Base-by-base conservation (phyloP, 2,888 invertebrate genomes). In the Pycnomerus fuliginosus region DNA sequence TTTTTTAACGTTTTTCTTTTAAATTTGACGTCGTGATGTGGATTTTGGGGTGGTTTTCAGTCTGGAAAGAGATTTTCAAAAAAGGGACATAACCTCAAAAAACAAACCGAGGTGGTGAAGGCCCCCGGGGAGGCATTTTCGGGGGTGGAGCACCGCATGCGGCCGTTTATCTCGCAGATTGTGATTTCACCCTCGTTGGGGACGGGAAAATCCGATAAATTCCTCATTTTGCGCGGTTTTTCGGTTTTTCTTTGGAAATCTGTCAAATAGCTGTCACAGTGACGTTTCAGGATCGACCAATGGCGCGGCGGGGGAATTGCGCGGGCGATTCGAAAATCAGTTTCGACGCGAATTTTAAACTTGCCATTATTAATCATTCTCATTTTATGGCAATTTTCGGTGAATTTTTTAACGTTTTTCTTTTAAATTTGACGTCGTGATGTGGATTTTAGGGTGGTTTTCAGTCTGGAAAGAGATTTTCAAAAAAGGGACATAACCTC, bases 371-470 rank as follows among this genome's bases (percentile, higher is more conserved):
- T n/a, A n/a, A n/a, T n/a, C n/a, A n/a, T n/a, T n/a, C n/a, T n/a
- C n/a, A n/a, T n/a, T n/a, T n/a, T n/a, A n/a, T n/a, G n/a, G n/a
- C n/a, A n/a, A n/a, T n/a, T n/a, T n/a, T n/a, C n/a, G n/a, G n/a
- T n/a, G n/a, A n/a, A n/a, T n/a, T n/a, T n/a, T n/a, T n/a, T n/a
- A n/a, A n/a, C n/a, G n/a, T n/a, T n/a, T n/a, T n/a, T n/a, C n/a
- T n/a, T n/a, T n/a, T n/a, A n/a, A n/a, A n/a, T n/a, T n/a, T n/a
- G n/a, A n/a, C n/a, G n/a, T n/a, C 11, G 83, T 83, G 5, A 89
- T 79, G 54, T 82, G 81, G 14, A 89, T 81, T 52, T 78, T 76
- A 1, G 89, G 89, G 71, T 87, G 84, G 29, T 75, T 76, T 38
- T 81, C 79, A 1, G 81, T 74, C 80, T 84, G 49, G 33, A 75